These are phyloP conservation scores for Agelas oroides DNA, from an alignment of 37 sponge, comb jelly and placozoan genomes.

Conservation along the genomic window DNA sequence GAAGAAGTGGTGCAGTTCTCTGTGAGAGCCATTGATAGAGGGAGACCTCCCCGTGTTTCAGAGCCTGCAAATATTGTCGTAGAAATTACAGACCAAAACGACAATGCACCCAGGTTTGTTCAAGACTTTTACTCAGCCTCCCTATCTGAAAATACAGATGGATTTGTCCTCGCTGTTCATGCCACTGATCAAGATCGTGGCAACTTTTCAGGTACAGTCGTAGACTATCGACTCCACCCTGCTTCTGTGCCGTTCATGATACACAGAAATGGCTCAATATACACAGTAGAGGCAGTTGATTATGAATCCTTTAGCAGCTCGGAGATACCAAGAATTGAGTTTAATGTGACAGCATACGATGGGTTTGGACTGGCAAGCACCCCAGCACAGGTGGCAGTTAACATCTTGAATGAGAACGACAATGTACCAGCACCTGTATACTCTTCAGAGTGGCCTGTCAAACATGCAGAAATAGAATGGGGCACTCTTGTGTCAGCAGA, in stretches of 20 bases:
- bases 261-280: conserved; percentile 42
- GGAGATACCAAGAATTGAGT: conserved; percentile 28
- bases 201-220: conserved; percentile 27
- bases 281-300: conserved; percentile 29
- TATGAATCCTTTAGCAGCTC: conserved; percentile 40
- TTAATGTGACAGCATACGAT: conserved; percentile 61
- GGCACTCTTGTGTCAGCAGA: conserved; percentile 43
- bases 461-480: conserved; percentile 60
- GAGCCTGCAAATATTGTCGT: conserved; percentile 37
- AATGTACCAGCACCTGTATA: conserved; percentile 45
- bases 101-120: conserved; percentile 62
- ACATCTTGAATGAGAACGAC: conserved; percentile 70
- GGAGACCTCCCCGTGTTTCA: conserved; percentile 30
- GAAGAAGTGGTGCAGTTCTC: background rate
- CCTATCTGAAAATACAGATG: conserved; percentile 44
- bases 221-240: conserved; percentile 24
- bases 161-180: conserved; percentile 12
- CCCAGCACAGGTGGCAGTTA: conserved; percentile 38
- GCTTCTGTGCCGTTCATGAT: conserved; percentile 52
- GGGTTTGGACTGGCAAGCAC: conserved; percentile 41
- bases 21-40: conserved; percentile 44
- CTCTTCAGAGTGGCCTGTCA: conserved; percentile 54
- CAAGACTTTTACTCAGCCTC: conserved; percentile 23
- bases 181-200: conserved; percentile 77
- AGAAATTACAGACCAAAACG: conserved; percentile 58